Conservation (phyloP, 2,888 invertebrate species). For the Hypena proboscidalis region DNA sequence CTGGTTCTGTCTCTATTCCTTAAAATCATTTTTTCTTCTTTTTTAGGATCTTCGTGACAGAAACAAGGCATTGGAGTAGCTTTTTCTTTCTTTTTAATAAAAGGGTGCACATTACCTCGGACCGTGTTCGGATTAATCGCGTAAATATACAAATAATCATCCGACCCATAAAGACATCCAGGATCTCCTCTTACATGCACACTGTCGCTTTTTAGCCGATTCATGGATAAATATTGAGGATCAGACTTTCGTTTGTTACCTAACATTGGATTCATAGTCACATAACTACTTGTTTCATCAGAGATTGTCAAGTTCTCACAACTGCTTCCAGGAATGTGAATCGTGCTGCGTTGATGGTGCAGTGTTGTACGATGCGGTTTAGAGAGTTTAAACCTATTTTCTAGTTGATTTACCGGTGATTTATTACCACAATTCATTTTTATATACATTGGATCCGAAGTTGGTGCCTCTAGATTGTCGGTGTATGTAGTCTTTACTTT, state of each 20-base stretch:
- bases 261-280: constrained; percentile 17
- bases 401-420: no score
- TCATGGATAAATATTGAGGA: constrained; percentile 35
- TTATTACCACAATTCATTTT: constrained; percentile 17
- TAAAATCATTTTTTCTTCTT: constrained; percentile 27
- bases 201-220: constrained; percentile 34
- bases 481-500: constrained; percentile 42
- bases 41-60: constrained; percentile 52
- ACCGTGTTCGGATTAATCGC: constrained; percentile 51
- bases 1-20: constrained; percentile 15
- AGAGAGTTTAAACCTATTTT: no score
- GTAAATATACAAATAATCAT: constrained; percentile 57
- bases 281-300: constrained; percentile 17
- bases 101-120: constrained; percentile 52
- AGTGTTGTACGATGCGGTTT: no score
- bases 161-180: constrained; percentile 55
- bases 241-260: constrained; percentile 31
- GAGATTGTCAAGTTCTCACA: constrained; percentile 8
- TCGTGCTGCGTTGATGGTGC: constrained; percentile 10
- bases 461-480: background rate
- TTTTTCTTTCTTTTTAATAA: constrained; percentile 55
- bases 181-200: constrained; percentile 59
- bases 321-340: constrained; percentile 6
- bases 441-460: constrained; percentile 9
- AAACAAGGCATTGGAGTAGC: constrained; percentile 59